Evolutionary conservation across 2,888 invertebrate species (phyloP).

Genomic region (Leucophora obtusa): DNA sequence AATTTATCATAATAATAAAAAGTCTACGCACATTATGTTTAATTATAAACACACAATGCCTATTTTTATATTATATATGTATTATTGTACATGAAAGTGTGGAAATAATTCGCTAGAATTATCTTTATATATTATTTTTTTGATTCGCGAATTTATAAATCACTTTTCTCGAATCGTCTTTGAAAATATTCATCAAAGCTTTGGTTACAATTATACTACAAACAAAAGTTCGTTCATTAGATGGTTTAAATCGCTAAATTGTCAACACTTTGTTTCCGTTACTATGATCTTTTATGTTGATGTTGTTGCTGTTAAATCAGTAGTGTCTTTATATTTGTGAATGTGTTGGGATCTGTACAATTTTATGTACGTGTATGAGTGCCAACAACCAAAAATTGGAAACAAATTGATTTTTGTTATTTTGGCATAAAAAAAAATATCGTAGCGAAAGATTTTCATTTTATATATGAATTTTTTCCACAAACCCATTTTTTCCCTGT

Average conservation of each 20-base stretch:
- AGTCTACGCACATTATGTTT: too few species aligned
- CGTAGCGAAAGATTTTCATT: not conserved
- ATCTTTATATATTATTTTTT: too few species aligned
- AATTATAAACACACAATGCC: too few species aligned
- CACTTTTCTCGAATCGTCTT: too few species aligned
- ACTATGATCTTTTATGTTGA: not conserved
- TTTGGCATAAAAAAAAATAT: slow-evolving; percentile 16
- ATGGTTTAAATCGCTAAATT: not conserved
- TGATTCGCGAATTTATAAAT: too few species aligned
- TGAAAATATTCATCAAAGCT: too few species aligned
- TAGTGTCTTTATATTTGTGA: not conserved
- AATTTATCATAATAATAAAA: too few species aligned
- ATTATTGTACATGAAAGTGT: too few species aligned
- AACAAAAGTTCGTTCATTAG: too few species aligned
- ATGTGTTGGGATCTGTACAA: not conserved
- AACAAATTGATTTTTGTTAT: slow-evolving; percentile 32
- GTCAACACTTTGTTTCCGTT: not conserved
- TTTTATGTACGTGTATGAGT: slow-evolving; percentile 3
- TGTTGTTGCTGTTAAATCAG: not conserved
- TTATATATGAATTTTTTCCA: slow-evolving; percentile 10
- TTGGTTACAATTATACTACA: too few species aligned
- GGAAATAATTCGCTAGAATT: too few species aligned
- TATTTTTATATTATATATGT: too few species aligned
- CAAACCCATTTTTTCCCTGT: slow-evolving; percentile 9
- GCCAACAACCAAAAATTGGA: slow-evolving; percentile 12